phyloP scores from a whole-genome alignment of 2,888 invertebrate genomes.

The Hirtodrosophila trivittata region DNA sequence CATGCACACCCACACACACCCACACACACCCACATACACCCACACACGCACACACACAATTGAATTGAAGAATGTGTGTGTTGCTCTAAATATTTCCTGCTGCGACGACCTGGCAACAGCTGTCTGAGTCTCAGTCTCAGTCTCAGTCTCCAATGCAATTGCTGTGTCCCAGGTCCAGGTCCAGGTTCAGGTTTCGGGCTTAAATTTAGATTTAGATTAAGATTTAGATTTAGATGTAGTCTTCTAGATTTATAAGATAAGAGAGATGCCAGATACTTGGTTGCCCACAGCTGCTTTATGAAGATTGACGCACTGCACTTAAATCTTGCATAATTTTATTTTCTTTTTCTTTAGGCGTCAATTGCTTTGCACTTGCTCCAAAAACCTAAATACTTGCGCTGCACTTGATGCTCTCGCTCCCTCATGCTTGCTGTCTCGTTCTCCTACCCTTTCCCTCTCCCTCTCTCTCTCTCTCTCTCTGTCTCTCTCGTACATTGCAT shows the following conservation, averaged over 20 bases:
- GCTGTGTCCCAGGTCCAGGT: constrained; percentile 25
- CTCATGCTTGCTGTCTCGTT: not conserved
- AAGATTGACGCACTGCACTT: constrained; percentile 67
- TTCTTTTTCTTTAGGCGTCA: constrained; percentile 50
- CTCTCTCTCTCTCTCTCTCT: not conserved
- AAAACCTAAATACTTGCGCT: constrained; percentile 75
- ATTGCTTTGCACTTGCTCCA: constrained; percentile 83
- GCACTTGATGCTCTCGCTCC: constrained; percentile 24
- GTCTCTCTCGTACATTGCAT: not conserved
- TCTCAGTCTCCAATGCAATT: constrained; percentile 29
- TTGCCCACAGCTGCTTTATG: constrained; percentile 41
- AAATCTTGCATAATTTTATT: constrained; percentile 57
- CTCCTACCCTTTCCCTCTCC: not conserved
- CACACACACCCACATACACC: not conserved
- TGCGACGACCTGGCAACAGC: constrained; percentile 42
- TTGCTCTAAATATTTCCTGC: constrained; percentile 72
- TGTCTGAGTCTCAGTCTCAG: too few relatives aligned
- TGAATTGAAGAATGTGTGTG: too few relatives aligned
- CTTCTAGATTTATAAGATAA: too few relatives aligned
- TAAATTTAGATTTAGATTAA: not conserved
- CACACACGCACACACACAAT: too few relatives aligned
- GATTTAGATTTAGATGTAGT: not conserved
- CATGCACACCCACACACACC: constrained; percentile 8
- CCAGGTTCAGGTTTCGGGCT: not conserved
- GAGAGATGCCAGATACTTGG: not conserved